Conservation (phyloP, 2,113 vertebrate genomes). For the Hystrix brachyura region DNA sequence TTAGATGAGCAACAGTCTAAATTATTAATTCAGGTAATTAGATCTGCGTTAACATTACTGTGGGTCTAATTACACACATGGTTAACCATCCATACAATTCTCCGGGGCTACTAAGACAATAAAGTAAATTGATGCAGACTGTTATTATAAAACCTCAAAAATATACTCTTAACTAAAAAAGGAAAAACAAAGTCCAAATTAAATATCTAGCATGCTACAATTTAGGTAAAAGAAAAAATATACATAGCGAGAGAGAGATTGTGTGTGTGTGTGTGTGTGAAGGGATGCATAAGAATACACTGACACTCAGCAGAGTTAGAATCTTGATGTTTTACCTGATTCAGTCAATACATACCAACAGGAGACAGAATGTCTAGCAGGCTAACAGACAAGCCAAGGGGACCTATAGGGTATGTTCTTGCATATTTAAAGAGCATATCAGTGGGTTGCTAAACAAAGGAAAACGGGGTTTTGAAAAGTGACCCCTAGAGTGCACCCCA, state of each 20-base stretch:
- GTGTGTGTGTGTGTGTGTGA: background rate
- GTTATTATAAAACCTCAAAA: constrained; percentile 48
- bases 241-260: background rate
- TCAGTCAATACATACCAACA: constrained; percentile 14
- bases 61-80: constrained; percentile 3
- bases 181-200: background rate
- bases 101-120: constrained; percentile 10
- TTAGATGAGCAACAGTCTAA: background rate
- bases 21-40: background rate
- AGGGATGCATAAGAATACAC: background rate
- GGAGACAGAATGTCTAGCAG: background rate
- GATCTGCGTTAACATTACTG: background rate
- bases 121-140: background rate
- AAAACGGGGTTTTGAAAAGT: background rate
- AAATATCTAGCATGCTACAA: background rate
- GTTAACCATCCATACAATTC: constrained; percentile 7
- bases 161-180: background rate
- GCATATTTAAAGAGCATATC: background rate
- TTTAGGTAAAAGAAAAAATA: background rate
- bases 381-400: background rate
- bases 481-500: background rate
- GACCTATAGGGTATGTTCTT: constrained; percentile 7
- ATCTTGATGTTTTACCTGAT: constrained; percentile 28
- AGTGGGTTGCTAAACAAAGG: background rate
- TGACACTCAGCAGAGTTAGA: background rate